phyloP scores from a whole-genome alignment of 2,113 vertebrate genomes.

The Pelmatolapia mariae region DNA sequence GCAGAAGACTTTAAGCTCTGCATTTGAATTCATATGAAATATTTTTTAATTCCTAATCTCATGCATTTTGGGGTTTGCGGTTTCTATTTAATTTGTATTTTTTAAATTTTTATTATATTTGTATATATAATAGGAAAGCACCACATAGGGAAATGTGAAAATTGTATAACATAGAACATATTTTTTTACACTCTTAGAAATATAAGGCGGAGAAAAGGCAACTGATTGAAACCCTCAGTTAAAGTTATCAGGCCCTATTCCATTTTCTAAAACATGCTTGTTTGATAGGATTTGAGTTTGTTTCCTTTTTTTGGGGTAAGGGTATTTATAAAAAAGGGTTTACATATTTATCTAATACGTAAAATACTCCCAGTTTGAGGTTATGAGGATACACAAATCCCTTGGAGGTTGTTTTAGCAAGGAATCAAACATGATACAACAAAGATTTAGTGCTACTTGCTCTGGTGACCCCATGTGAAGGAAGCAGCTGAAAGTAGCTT shows the following conservation, averaged over 20 bases:
- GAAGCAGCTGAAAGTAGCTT: background rate
- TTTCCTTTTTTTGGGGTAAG: rapidly evolving
- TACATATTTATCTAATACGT: background rate
- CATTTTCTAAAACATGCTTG: background rate
- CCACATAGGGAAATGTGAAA: rapidly evolving
- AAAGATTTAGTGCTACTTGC: background rate
- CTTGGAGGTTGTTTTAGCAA: background rate
- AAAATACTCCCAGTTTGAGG: background rate
- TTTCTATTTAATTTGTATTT: background rate
- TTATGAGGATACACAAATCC: background rate
- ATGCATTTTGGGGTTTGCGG: background rate
- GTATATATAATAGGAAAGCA: background rate
- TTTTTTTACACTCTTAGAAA: background rate
- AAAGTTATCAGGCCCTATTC: background rate
- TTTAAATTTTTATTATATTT: background rate
- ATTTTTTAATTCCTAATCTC: background rate
- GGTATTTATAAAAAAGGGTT: background rate
- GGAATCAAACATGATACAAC: background rate
- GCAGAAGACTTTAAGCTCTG: background rate
- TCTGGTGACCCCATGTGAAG: rapidly evolving
- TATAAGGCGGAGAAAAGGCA: rapidly evolving
- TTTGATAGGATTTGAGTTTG: rapidly evolving
- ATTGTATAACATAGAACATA: rapidly evolving
- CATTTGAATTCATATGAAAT: background rate
- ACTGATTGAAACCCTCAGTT: background rate